phyloP scores from a whole-genome alignment of 2,797 vertebrate species.

The Gymnoscopelus microlampas region DNA sequence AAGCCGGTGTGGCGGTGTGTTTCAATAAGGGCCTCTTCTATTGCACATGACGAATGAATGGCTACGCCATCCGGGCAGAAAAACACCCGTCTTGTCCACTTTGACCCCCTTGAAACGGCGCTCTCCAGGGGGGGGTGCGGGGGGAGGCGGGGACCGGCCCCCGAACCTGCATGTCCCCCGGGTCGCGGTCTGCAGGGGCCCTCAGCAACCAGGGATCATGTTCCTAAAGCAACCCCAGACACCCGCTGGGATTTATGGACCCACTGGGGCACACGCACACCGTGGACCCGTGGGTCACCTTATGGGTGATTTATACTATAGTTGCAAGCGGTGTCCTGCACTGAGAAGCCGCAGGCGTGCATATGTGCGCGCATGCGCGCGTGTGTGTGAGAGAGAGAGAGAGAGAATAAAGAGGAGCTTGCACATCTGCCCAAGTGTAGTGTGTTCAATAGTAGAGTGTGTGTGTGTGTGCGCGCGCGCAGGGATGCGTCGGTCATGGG shows the following conservation, averaged over 20 bases:
- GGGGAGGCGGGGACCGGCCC: conserved; percentile 32
- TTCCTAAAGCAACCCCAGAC: conserved; percentile 62
- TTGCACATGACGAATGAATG: conserved; percentile 58
- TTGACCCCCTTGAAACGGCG: conserved; percentile 52
- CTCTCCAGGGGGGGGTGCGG: background rate
- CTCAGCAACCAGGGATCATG: conserved; percentile 47
- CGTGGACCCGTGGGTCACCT: conserved; percentile 44
- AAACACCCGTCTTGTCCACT: conserved; percentile 50
- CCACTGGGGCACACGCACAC: conserved; percentile 29
- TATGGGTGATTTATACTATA: background rate
- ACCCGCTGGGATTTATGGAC: conserved; percentile 58
- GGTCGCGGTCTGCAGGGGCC: conserved; percentile 1
- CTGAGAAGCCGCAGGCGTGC: too few relatives aligned
- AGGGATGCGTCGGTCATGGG: too few relatives aligned
- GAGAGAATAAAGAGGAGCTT: too few relatives aligned
- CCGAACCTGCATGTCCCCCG: conserved; percentile 28
- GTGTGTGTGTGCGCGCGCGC: conserved; percentile 1
- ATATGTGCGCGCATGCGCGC: conserved; percentile 10
- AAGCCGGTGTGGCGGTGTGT: conserved; percentile 23
- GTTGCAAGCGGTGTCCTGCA: too few relatives aligned
- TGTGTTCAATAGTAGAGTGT: background rate
- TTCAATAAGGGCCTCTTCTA: conserved; percentile 35
- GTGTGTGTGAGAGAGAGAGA: background rate
- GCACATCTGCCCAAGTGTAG: too few relatives aligned
- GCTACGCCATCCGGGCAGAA: conserved; percentile 23